Percentiles rank a stretch among this genome's conserved stretches.
phyloP scores from a whole-genome alignment of 2,888 invertebrate genomes.

The Cinara cedri region DNA sequence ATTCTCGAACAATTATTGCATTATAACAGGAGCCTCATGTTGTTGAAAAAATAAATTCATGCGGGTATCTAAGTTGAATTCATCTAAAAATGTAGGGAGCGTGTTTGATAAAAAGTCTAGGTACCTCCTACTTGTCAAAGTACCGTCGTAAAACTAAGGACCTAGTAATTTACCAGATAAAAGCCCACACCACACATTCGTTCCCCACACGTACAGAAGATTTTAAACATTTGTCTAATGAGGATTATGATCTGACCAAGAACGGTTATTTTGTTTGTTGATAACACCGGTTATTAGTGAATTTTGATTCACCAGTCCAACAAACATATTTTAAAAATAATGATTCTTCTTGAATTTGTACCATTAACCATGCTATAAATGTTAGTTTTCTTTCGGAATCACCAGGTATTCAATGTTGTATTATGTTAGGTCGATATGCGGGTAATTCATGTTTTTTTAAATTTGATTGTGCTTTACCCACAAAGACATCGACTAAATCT shows the following conservation, averaged over 20 bases:
- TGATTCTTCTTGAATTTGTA: slow-evolving; percentile 26
- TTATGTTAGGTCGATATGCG: neutral
- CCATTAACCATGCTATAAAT: slow-evolving; percentile 20
- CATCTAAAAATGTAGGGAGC: too few relatives aligned
- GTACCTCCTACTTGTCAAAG: too few relatives aligned
- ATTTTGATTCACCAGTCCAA: slow-evolving; percentile 5
- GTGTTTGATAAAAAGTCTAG: too few relatives aligned
- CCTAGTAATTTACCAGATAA: neutral
- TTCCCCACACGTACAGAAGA: slow-evolving; percentile 8
- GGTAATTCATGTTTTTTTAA: neutral
- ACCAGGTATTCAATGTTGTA: neutral
- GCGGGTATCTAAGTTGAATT: too few relatives aligned
- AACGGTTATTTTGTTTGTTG: neutral
- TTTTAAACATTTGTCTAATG: slow-evolving; percentile 5
- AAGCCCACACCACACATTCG: slow-evolving; percentile 23
- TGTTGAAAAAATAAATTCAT: too few relatives aligned
- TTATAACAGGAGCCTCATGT: too few relatives aligned
- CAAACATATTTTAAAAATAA: slow-evolving; percentile 22
- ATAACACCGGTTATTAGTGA: slow-evolving; percentile 14
- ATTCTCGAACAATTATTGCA: too few relatives aligned
- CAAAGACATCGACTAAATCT: neutral
- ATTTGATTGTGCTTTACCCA: neutral
- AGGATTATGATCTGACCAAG: neutral
- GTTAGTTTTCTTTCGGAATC: slow-evolving; percentile 21
- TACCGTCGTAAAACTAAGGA: too few relatives aligned